Evolutionary conservation across 2,113 vertebrate genomes (phyloP).

Genomic region (Pipra filicauda): DNA sequence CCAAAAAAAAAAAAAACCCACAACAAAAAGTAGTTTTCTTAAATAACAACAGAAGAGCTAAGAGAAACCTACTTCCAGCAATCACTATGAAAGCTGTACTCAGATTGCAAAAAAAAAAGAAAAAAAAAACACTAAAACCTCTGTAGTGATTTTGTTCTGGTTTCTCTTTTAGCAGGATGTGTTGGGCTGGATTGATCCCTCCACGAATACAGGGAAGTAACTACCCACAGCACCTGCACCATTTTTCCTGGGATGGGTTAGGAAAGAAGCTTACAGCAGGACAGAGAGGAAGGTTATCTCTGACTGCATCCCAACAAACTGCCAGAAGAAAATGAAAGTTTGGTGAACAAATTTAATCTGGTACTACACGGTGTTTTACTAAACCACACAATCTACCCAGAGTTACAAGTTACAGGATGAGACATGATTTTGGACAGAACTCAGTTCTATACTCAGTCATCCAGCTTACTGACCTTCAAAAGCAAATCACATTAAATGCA

Average conservation of each 20-base stretch:
- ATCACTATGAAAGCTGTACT: not conserved
- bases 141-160: not conserved
- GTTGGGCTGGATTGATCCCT: not conserved
- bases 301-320: not conserved
- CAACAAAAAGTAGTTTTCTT: not conserved
- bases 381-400: not conserved
- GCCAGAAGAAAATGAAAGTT: not conserved
- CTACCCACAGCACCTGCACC: not conserved
- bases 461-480: not conserved
- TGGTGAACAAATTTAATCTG: not conserved
- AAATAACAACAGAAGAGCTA: not conserved
- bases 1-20: not conserved
- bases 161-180: not conserved
- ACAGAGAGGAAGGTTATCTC: not conserved
- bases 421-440: not conserved
- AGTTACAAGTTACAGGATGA: not conserved
- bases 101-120: not conserved
- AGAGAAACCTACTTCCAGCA: not conserved
- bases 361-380: not conserved
- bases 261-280: not conserved
- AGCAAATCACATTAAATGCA: not conserved
- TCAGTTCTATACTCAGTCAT: not conserved
- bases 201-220: fast-evolving
- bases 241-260: not conserved
- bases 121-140: not conserved